Evolutionary conservation across 2,797 vertebrate species (phyloP), one percentile per base, ranked within the genome.

Genomic region (Thunnus albacares): DNA sequence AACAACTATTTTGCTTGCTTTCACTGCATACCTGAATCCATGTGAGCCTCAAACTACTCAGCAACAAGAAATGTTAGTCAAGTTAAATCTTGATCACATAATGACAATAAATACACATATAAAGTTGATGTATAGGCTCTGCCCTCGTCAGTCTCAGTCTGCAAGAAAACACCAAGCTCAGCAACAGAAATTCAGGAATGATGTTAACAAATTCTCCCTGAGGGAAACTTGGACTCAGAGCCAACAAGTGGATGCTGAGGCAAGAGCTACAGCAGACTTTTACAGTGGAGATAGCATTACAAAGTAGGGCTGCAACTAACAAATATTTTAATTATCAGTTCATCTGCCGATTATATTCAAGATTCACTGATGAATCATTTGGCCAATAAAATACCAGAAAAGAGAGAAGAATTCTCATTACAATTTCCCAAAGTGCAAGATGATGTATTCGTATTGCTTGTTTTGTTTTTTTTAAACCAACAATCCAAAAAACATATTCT

Each of bases 1-100:
- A 55, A 53, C 20, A 74, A 69, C 35, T 51, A 53, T 66, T 73
- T 56, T 18, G 45, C 28, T 14, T 55, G 20, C 38, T 28, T 43
- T 49, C 45, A 20, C 4, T 70, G 26, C 15, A 30, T 45, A 71
- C 24, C 41, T 71, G 52, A 22, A 67, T 22, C 45, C 38, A n/a
- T 6, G 1, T 52, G 33, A 79, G 55, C 53, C 60, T 65, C 35
- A 22, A 72, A 33, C 52, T 57, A 22, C 49, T 5, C 22, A 15
- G 8, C 38, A 67, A 58, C 49, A 73, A 49, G 43, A 38, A 33
- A 53, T 14, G 28, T 18, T 4, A n/a, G 4, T n/a, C 24, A 64
- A 13, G 18, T 30, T 28, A 12, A 57, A 6, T 30, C 69, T 7
- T 22, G 22, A 41, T 24, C 7, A 24, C 22, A 26, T 15, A 4